Conservation (phyloP, 2,113 vertebrate genomes). For the Neogobius melanostomus region DNA sequence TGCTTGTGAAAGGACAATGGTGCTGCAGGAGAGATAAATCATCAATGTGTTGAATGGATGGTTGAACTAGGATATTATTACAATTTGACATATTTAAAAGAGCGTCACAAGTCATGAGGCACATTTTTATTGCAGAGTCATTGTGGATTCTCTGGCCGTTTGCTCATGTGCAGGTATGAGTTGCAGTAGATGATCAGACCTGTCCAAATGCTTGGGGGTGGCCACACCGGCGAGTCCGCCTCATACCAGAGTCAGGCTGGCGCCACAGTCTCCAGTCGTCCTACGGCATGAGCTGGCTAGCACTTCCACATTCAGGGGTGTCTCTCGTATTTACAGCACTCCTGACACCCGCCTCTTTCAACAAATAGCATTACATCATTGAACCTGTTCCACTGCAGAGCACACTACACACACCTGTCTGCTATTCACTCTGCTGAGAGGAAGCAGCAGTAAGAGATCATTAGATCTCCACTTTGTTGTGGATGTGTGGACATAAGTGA, state of each 20-base stretch:
- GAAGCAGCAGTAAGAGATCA: conserved; percentile 25
- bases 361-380: conserved; percentile 63
- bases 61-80: too few species aligned
- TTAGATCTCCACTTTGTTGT: conserved; percentile 41
- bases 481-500: conserved; percentile 34
- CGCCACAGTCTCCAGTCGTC: conserved; percentile 55
- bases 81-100: too few species aligned
- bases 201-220: conserved; percentile 30
- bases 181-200: conserved; percentile 39
- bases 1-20: not conserved
- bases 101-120: not conserved
- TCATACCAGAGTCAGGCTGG: conserved; percentile 62
- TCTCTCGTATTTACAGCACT: conserved; percentile 50
- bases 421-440: conserved; percentile 14
- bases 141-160: not conserved
- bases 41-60: too few species aligned
- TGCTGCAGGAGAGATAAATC: not conserved
- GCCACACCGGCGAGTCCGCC: conserved; percentile 41
- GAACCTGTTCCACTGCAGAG: conserved; percentile 40
- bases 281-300: conserved; percentile 49
- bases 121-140: not conserved
- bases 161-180: conserved; percentile 42
- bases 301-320: conserved; percentile 51
- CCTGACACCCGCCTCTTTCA: conserved; percentile 27
- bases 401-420: conserved; percentile 24